Percentiles rank a stretch among this genome's conserved stretches.
phyloP scores from a whole-genome alignment of 53 echinoderm and acorn worm species.

The Holothuria scabra region DNA sequence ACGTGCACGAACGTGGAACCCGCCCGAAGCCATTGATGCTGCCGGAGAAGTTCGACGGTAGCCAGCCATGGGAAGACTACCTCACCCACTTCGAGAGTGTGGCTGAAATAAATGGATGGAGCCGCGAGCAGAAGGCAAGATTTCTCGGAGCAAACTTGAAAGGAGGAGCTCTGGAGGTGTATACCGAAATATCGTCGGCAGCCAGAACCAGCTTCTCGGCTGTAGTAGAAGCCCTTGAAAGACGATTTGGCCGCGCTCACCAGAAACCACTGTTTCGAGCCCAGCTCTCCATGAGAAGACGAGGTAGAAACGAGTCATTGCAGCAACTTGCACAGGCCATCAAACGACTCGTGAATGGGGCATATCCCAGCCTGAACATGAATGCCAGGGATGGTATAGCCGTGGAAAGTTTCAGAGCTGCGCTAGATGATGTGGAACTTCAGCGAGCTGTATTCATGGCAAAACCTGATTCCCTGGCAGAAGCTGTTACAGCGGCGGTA shows the following conservation, averaged over 20 bases:
- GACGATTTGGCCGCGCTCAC: not conserved
- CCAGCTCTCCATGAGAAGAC: too few species aligned
- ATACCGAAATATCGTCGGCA: not conserved
- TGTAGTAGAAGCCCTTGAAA: too few species aligned
- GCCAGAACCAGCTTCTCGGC: too few species aligned
- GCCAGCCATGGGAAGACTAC: slow-evolving; percentile 6
- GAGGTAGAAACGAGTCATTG: too few species aligned
- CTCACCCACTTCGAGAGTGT: slow-evolving; percentile 26
- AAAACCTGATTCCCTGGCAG: not conserved
- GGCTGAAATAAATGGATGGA: slow-evolving; percentile 10
- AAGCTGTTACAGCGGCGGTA: too few species aligned
- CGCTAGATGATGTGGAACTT: not conserved
- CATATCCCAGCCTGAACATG: too few species aligned
- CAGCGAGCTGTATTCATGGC: slow-evolving; percentile 28
- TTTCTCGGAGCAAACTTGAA: not conserved
- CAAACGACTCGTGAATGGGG: too few species aligned
- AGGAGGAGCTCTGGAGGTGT: not conserved
- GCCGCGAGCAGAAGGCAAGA: not conserved
- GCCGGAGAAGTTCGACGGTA: slow-evolving; percentile 8
- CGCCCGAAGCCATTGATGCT: slow-evolving; percentile 6
- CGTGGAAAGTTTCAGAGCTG: slow-evolving; percentile 7
- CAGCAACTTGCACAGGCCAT: too few species aligned
- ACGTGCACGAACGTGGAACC: too few species aligned
- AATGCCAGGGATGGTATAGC: slow-evolving; percentile 14
- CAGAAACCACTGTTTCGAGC: not conserved